Evolutionary conservation across 2,888 invertebrate genomes (phyloP), one percentile per base, ranked within the genome.

Genomic region (Stenchaetothrips biformis): DNA sequence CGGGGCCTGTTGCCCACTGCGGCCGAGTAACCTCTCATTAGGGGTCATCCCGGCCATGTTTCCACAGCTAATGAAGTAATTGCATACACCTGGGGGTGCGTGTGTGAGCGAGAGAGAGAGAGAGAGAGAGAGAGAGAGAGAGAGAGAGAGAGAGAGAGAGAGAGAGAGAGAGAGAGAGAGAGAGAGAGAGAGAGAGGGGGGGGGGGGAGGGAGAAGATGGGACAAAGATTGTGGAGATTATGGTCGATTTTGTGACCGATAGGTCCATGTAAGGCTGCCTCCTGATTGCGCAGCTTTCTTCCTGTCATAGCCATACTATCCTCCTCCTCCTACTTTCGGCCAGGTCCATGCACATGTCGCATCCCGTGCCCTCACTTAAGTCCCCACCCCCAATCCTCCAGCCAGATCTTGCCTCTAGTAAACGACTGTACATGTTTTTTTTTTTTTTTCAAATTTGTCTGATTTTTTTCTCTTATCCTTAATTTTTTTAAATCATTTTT

Each of bases 131-230:
- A 53, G 53, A 9, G 53, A 53, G 53, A 53, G 53, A 11, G 53
- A 53, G 53, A 53, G 53, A 11, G 53, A 53, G 53, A 53, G 53
- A 6, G 67, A 21, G 67, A 21, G 67, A 67, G 67, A 62, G 62
- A 62, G 62, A 62, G 62, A 62, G 62, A 62, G 62, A 62, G 62
- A 62, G 62, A 62, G 62, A 62, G 62, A 62, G 62, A 62, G 62
- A 62, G 62, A 62, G 62, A 62, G 53, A 53, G n/a, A n/a, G n/a
- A n/a, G n/a, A n/a, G n/a, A n/a, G n/a, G n/a, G n/a, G 21, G 67
- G 21, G 67, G 21, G 67, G 21, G 21, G 4, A n/a, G n/a, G n/a
- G n/a, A n/a, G n/a, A n/a, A n/a, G n/a, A n/a, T n/a, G n/a, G n/a
- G n/a, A n/a, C n/a, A 21, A 21, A 9, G 11, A 18, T 8, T 18